Percentiles rank a stretch among this genome's conserved stretches.
phyloP scores from a whole-genome alignment of 1,140 invertebrate species.

The Formica selysi region DNA sequence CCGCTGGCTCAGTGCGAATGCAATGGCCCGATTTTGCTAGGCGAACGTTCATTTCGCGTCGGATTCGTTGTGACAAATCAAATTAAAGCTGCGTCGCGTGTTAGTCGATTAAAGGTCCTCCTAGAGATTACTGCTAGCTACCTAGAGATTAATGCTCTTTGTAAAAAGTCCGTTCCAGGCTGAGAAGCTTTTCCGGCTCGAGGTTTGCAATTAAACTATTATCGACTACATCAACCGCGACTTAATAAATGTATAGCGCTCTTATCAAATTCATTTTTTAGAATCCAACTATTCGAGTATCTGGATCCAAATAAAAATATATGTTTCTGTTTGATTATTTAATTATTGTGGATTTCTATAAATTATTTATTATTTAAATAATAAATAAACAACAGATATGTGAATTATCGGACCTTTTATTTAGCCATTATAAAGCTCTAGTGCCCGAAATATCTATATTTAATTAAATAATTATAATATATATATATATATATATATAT shows the following conservation, averaged over 20 bases:
- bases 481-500: no score
- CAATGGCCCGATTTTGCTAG: constrained; percentile 56
- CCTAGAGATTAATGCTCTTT: constrained; percentile 50
- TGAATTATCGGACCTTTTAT: constrained; percentile 17
- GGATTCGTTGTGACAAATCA: constrained; percentile 79
- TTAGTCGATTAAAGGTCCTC: constrained; percentile 75
- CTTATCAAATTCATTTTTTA: constrained; percentile 5
- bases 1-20: constrained; percentile 68
- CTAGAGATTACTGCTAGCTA: constrained; percentile 69
- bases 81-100: constrained; percentile 80
- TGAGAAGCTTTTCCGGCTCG: constrained; percentile 4
- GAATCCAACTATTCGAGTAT: background rate
- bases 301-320: background rate
- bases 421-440: background rate
- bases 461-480: background rate
- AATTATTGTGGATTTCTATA: background rate
- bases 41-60: constrained; percentile 67
- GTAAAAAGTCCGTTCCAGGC: constrained; percentile 28
- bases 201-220: constrained; percentile 19
- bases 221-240: constrained; percentile 58
- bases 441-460: no score
- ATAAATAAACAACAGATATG: background rate
- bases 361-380: background rate
- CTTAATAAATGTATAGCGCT: constrained; percentile 25
- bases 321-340: no score